These are phyloP conservation scores for Amphiprion ocellaris DNA, from an alignment of 2,113 vertebrate species.

Conservation along the genomic window DNA sequence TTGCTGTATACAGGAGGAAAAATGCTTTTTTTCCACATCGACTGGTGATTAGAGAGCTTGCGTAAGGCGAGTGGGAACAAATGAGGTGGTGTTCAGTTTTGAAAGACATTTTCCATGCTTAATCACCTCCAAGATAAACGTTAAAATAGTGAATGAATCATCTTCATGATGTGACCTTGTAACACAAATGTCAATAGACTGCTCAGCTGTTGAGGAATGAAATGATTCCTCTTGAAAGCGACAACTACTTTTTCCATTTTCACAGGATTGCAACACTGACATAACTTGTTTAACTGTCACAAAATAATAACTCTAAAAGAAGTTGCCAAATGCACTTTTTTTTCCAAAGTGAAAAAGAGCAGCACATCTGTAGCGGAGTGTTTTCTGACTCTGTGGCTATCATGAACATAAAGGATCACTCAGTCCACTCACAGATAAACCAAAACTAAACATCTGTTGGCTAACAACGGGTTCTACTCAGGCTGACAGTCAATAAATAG, in stretches of 20 bases:
- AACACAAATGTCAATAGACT: background rate
- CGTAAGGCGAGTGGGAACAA: constrained; percentile 30
- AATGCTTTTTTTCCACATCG: constrained; percentile 1
- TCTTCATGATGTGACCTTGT: constrained; percentile 1
- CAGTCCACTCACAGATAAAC: constrained; percentile 29
- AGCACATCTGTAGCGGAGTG: background rate
- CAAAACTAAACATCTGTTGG: constrained; percentile 42
- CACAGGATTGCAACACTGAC: background rate
- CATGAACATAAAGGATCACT: background rate
- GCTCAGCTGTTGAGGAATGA: background rate
- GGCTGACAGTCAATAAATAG: background rate
- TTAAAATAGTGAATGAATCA: constrained; percentile 13
- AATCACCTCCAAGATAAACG: constrained; percentile 19
- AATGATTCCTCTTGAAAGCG: background rate
- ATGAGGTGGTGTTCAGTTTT: constrained; percentile 23
- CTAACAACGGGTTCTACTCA: constrained; percentile 37
- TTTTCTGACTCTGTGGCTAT: background rate
- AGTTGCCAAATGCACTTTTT: background rate
- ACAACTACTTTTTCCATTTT: background rate
- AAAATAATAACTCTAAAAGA: background rate
- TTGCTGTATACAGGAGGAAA: constrained; percentile 23
- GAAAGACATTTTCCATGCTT: constrained; percentile 24
- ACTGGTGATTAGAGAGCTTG: constrained; percentile 14
- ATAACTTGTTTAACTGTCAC: background rate
- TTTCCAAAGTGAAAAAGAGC: constrained; percentile 20